Evolutionary conservation across 2,888 invertebrate species (phyloP), one percentile per base, ranked within the genome.

Genomic region (Drosophila siamana): DNA sequence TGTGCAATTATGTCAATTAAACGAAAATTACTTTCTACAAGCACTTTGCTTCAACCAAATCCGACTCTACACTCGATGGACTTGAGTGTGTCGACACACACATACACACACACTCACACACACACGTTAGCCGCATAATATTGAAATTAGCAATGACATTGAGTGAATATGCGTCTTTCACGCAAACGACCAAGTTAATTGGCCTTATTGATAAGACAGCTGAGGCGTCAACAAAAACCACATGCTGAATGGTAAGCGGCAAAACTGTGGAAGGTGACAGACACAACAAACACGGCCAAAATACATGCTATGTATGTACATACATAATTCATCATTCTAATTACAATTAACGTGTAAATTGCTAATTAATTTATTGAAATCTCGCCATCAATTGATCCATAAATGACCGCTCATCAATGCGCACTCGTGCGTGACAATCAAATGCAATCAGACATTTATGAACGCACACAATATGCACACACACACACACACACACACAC

Each of bases 1-100:
- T 86, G 61, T 86, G 81, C 74, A 85, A 85, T 85, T 85, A 88
- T 85, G 85, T 85, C 85, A 85, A 85, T 85, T 85, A 86, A 86
- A 88, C 72, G 79, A 81, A 88, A 85, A 84, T 86, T 84, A 88
- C 85, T 85, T 85, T 81, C 70, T 74, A 46, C 52, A 44, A 77
- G 56, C 50, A 48, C 78, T 73, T 78, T 64, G 69, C 54, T 44
- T 54, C 68, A 52, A 3, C 19, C 19, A 19, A 3, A n/a, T n/a
- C n/a, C n/a, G n/a, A n/a, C n/a, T n/a, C n/a, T n/a, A 19, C 19
- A 19, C 19, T n/a, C n/a, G n/a, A 19, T 2, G 19, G 19, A n/a
- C 33, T 33, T 2, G 11, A 33, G 33, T 33, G 33, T 11, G 11
- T 11, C n/a, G 33, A 44, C 9, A 64, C 51, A 65, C 44, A n/a